phyloP scores from a whole-genome alignment of 1,140 invertebrate genomes.

The Thrips palmi region DNA sequence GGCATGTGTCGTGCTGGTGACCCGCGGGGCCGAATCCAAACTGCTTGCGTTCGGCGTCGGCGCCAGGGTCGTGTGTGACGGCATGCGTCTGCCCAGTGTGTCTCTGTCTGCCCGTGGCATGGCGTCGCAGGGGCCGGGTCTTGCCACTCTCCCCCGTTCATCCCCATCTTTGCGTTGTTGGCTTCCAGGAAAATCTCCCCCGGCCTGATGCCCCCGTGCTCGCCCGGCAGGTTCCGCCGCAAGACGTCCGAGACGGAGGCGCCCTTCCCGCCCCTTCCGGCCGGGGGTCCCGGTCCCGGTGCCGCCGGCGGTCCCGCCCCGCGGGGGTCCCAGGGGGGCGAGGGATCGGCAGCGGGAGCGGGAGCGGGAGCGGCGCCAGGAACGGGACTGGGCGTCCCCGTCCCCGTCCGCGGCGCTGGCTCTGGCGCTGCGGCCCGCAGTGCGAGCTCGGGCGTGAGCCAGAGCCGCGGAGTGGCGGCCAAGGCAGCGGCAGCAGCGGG shows the following conservation, averaged over 20 bases:
- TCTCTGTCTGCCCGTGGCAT: too few relatives aligned
- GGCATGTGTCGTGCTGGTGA: too few relatives aligned
- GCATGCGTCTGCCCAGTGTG: too few relatives aligned
- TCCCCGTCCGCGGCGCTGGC: background rate
- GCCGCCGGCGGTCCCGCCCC: conserved; percentile 17
- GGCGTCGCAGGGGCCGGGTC: too few relatives aligned
- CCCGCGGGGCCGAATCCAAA: too few relatives aligned
- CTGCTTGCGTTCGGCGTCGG: too few relatives aligned
- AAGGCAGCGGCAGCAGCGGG: conserved; percentile 12
- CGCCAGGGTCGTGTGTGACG: too few relatives aligned
- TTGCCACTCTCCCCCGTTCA: background rate
- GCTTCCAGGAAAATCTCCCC: conserved; percentile 36
- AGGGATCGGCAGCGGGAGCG: background rate
- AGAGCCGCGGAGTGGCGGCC: conserved; percentile 9
- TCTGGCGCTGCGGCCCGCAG: conserved; percentile 5
- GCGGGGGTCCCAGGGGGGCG: background rate
- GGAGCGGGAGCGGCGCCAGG: background rate
- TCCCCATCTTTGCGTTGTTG: background rate
- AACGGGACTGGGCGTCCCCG: background rate
- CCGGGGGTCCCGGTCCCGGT: conserved; percentile 6
- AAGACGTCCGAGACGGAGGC: conserved; percentile 28
- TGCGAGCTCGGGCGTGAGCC: conserved; percentile 10
- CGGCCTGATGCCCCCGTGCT: conserved; percentile 38
- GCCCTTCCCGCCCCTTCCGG: conserved; percentile 15
- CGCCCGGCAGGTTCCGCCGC: conserved; percentile 42